Base-by-base conservation (phyloP, 2,113 vertebrate genomes). In the Hipposideros armiger region DNA sequence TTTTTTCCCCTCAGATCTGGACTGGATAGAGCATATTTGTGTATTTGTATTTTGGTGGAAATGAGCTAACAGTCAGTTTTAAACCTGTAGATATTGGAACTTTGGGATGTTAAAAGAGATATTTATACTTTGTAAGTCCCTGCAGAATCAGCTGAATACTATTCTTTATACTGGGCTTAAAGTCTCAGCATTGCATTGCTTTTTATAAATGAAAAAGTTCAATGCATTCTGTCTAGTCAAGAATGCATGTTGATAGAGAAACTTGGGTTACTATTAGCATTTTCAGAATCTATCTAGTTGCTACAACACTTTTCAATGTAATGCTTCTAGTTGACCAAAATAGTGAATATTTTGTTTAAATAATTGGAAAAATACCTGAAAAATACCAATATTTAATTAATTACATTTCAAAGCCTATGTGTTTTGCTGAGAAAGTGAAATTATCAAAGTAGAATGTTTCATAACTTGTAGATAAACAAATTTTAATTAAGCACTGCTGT, bases 271-370 rank as follows among this genome's bases (percentile, higher is more conserved):
- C 32, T 36, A 45, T 90, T 64, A 85, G 20, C 45, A 72, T 69
- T 93, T 93, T 85, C 66, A 74, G 87, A 87, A 50, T 14, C 20
- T 69, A 40, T 45, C 26, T 32, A 66, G 54, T 86, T 95, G 67
- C 62, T 87, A 67, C 91, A 91, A 86, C 13, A 45, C 52, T 83
- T 92, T 80, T 32, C 13, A 74, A 7, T 47, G 10, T 69, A 66
- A 70, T 85, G 64, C 50, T 28, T 94, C 22, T 73, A 30, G 19
- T 42, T 92, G 45, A 74, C 58, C 72, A 93, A 96, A 81, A 66
- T 62, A 74, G 42, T 96, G 89, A 69, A 60, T 95, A 50, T 88
- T 93, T 94, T 69, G 85, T 81, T 50, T 81, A 81, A 70, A 78
- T 86, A 81, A 73, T 62, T 72, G 16, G 60, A 70, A 93, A 93